Conservation (phyloP, 2,797 vertebrate species). For the Hydrophis major region DNA sequence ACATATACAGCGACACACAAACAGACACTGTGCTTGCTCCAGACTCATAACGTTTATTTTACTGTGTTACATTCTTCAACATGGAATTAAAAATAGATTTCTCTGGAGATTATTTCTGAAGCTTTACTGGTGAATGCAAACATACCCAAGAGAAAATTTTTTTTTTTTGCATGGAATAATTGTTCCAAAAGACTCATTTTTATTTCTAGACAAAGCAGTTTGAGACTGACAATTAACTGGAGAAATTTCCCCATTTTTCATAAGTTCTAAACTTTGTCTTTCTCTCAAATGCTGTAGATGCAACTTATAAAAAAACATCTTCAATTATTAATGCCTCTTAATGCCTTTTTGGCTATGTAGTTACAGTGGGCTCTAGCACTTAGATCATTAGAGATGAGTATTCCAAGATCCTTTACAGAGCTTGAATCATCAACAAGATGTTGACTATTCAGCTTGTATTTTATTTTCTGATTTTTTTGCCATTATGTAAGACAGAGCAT, state of each 20-base stretch:
- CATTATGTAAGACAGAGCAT: too few species aligned
- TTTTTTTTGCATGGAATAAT: background rate
- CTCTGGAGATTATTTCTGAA: background rate
- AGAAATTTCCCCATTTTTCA: background rate
- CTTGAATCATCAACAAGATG: too few species aligned
- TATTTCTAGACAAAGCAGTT: background rate
- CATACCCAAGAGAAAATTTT: background rate
- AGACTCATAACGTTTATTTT: background rate
- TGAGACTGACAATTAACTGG: background rate
- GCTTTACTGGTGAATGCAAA: background rate
- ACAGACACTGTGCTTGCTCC: background rate
- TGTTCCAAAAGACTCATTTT: background rate
- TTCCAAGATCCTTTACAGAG: too few species aligned
- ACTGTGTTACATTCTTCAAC: background rate
- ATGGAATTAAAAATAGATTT: background rate
- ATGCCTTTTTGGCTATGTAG: too few species aligned
- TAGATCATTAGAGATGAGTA: too few species aligned
- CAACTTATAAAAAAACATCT: background rate
- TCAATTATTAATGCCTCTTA: background rate
- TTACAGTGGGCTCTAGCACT: too few species aligned
- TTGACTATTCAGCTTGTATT: too few species aligned
- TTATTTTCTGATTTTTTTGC: too few species aligned
- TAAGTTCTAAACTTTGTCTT: background rate
- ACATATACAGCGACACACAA: background rate
- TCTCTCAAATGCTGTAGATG: background rate